phyloP scores from a whole-genome alignment of 1,140 invertebrate species.

The Drosophila insularis region DNA sequence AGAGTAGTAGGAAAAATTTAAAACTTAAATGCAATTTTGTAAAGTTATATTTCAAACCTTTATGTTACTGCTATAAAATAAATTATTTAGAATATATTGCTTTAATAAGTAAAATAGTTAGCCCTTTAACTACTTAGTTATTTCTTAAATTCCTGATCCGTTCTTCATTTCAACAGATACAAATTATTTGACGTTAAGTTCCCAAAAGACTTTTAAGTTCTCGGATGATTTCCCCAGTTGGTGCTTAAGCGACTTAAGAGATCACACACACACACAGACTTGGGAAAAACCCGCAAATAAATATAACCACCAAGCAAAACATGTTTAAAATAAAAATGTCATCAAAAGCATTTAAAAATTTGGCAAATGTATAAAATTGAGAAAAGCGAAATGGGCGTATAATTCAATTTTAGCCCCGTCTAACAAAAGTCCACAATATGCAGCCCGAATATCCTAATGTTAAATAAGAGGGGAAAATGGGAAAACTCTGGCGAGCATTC shows the following conservation, averaged over 20 bases:
- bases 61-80: no score
- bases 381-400: conserved; percentile 43
- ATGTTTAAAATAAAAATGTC: conserved; percentile 64
- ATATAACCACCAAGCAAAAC: conserved; percentile 10
- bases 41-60: no score
- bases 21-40: no score
- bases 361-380: conserved; percentile 47
- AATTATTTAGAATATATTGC: no score
- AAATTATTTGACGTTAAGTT: conserved; percentile 32
- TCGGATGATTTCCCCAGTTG: conserved; percentile 66
- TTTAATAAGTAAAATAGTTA: no score
- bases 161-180: neutral
- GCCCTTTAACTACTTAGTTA: neutral
- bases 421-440: conserved; percentile 55
- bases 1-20: no score
- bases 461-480: neutral
- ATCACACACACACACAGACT: conserved; percentile 37
- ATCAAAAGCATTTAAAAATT: conserved; percentile 77
- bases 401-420: conserved; percentile 58
- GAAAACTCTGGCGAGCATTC: neutral
- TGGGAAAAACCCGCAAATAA: conserved; percentile 16
- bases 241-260: conserved; percentile 55
- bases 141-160: neutral
- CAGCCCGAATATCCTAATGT: neutral
- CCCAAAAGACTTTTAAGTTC: conserved; percentile 34